Evolutionary conservation across 2,113 vertebrate species (phyloP).

Genomic region (Enhydra lutris): DNA sequence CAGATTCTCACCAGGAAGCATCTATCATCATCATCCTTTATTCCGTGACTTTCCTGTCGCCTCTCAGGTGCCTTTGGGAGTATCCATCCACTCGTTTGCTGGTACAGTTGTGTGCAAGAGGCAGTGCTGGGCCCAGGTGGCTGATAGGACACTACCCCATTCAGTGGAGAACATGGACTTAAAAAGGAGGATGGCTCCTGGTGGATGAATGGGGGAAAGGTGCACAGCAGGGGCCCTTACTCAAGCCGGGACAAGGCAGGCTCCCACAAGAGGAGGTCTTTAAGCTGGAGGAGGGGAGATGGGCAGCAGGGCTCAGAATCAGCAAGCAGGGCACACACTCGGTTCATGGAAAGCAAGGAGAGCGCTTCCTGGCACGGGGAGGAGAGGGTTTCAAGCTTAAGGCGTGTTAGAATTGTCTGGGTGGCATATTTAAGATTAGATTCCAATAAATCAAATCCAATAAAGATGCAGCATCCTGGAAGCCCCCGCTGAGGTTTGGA

Average conservation of each 20-base stretch:
- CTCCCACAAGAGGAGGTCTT: neutral
- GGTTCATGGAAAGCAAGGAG: neutral
- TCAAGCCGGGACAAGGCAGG: neutral
- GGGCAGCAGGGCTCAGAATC: neutral
- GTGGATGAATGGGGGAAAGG: rapidly evolving
- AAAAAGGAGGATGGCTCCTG: neutral
- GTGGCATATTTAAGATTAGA: neutral
- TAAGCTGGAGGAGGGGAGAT: neutral
- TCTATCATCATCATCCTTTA: neutral
- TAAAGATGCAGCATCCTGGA: neutral
- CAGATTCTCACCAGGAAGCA: neutral
- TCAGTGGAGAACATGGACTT: neutral
- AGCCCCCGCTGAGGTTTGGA: neutral
- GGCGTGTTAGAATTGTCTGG: too few species aligned
- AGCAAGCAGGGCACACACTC: neutral
- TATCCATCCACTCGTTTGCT: neutral
- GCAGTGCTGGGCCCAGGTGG: neutral
- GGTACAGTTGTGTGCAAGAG: neutral
- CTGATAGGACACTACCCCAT: neutral
- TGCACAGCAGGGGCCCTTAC: neutral
- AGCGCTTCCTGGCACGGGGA: rapidly evolving
- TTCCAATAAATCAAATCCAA: neutral
- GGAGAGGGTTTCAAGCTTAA: neutral
- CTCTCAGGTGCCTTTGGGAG: neutral
- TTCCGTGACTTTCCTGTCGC: rapidly evolving